phyloP scores from a whole-genome alignment of 2,797 vertebrate genomes.

The Dendrocincla tyrannina region DNA sequence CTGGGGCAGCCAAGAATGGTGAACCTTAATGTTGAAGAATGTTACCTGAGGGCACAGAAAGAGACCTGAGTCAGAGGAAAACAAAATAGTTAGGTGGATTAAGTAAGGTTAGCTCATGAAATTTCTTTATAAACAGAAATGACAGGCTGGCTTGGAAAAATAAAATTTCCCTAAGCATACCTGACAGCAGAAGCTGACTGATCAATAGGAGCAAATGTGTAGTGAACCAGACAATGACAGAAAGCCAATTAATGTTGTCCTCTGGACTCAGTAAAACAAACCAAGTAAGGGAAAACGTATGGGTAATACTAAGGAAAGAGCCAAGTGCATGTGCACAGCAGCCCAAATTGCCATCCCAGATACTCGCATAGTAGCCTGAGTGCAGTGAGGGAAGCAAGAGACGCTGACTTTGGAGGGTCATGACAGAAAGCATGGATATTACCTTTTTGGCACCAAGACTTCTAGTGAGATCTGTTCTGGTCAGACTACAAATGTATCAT shows the following conservation, averaged over 20 bases:
- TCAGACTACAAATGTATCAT: fast-evolving
- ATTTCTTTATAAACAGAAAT: slow-evolving; percentile 48
- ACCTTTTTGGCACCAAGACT: neutral
- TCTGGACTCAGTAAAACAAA: neutral
- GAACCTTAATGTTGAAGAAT: neutral
- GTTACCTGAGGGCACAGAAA: neutral
- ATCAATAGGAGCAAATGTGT: neutral
- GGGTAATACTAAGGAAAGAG: neutral
- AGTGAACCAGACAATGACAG: neutral
- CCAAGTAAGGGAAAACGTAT: neutral
- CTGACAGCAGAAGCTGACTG: slow-evolving; percentile 25
- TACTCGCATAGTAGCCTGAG: neutral
- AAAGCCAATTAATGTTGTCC: neutral
- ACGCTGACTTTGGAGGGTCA: fast-evolving
- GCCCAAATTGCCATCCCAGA: neutral
- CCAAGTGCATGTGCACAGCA: fast-evolving
- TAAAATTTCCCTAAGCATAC: slow-evolving; percentile 3
- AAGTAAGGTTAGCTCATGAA: slow-evolving; percentile 2
- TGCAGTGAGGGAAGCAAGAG: neutral
- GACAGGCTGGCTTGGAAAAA: slow-evolving; percentile 21
- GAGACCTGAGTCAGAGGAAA: neutral
- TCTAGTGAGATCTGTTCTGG: neutral
- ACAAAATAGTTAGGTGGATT: slow-evolving; percentile 41
- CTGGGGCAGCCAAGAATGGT: neutral
- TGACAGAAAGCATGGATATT: neutral